phyloP scores from a whole-genome alignment of 2,113 vertebrate species.

The Redunca redunca region DNA sequence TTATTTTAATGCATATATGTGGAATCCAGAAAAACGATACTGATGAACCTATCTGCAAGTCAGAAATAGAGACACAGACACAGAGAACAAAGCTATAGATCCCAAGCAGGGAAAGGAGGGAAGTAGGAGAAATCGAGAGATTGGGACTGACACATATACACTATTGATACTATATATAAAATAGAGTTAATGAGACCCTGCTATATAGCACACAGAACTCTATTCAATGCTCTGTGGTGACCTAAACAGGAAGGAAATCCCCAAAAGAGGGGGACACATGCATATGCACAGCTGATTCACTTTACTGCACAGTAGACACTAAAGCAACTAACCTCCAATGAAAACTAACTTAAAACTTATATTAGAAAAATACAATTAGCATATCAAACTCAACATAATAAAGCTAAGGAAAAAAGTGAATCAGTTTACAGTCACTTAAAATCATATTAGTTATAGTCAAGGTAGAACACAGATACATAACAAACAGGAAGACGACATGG shows the following conservation, averaged over 20 bases:
- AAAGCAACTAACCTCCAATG: background rate
- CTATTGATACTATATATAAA: background rate
- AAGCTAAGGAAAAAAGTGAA: background rate
- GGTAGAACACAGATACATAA: background rate
- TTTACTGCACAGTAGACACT: background rate
- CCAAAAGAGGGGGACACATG: background rate
- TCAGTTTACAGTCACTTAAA: background rate
- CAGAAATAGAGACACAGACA: background rate
- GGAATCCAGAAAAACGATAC: background rate
- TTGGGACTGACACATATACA: background rate
- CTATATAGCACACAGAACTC: background rate
- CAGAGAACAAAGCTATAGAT: background rate
- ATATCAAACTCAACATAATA: background rate
- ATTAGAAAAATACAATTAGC: background rate
- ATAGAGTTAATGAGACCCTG: background rate
- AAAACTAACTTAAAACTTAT: background rate
- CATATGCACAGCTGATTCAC: background rate
- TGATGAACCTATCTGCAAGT: background rate
- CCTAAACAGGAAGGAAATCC: background rate
- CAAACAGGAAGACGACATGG: background rate
- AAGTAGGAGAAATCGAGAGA: background rate
- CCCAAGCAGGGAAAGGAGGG: background rate
- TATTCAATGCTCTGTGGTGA: background rate
- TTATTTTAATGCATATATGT: background rate
- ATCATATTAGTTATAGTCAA: background rate